Conservation (phyloP, 2,888 invertebrate genomes). For the Gnatocerus cornutus region DNA sequence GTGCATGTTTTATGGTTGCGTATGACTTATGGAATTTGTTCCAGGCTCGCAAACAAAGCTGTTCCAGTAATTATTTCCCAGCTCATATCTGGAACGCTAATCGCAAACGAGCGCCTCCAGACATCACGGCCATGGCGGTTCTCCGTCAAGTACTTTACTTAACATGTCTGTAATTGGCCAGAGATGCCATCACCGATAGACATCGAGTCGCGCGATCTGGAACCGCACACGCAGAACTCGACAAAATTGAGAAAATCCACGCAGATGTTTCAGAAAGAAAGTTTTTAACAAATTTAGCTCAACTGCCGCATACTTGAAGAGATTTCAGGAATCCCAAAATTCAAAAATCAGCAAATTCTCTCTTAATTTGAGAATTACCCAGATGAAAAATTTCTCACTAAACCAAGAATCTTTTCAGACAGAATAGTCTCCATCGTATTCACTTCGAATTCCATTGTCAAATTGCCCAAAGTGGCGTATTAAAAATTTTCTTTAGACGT, state of each 20-base stretch:
- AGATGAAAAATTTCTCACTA: too few relatives aligned
- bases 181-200: constrained; percentile 44
- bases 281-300: too few relatives aligned
- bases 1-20: constrained; percentile 8
- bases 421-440: too few relatives aligned
- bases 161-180: constrained; percentile 51
- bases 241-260: neutral
- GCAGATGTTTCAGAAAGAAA: neutral
- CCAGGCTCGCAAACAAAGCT: constrained; percentile 45
- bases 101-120: constrained; percentile 48
- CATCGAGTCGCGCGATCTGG: constrained; percentile 43
- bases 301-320: too few relatives aligned
- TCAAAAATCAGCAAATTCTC: too few relatives aligned
- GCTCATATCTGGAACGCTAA: constrained; percentile 46
- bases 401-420: too few relatives aligned
- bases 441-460: constrained; percentile 3
- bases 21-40: constrained; percentile 36
- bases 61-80: constrained; percentile 45
- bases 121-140: constrained; percentile 50
- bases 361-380: too few relatives aligned
- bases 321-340: too few relatives aligned
- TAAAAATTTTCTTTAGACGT: constrained; percentile 17
- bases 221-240: constrained; percentile 28
- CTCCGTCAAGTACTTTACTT: constrained; percentile 51
- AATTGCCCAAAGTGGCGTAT: constrained; percentile 37